These are phyloP conservation scores for Dasyprocta punctata DNA, from an alignment of 2,113 vertebrate species.

Conservation along the genomic window DNA sequence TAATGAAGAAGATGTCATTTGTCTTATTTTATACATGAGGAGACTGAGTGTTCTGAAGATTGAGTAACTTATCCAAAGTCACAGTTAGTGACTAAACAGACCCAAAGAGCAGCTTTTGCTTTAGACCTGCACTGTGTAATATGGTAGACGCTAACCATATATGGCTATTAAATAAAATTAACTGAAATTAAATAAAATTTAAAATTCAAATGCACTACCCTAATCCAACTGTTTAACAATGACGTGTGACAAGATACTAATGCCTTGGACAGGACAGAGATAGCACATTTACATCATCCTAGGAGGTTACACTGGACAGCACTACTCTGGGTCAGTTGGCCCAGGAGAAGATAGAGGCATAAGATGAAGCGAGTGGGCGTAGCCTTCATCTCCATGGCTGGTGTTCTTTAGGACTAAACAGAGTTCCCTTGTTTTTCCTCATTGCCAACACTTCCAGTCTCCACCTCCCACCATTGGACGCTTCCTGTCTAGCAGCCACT, in stretches of 20 bases:
- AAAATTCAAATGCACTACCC: neutral
- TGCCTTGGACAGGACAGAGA: neutral
- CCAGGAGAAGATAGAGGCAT: neutral
- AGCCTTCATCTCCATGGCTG: neutral
- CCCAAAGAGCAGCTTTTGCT: neutral
- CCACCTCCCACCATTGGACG: neutral
- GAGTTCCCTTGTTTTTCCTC: neutral
- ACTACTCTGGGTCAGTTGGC: neutral
- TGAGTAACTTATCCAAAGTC: neutral
- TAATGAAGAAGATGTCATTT: neutral
- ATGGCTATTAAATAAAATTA: neutral
- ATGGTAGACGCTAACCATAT: neutral
- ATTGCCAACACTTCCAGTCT: accelerated
- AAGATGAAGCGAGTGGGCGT: neutral
- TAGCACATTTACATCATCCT: neutral
- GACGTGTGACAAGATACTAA: neutral
- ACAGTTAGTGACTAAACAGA: neutral
- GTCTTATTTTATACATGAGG: neutral
- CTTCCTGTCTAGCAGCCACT: neutral
- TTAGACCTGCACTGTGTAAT: neutral
- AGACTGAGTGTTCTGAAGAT: neutral
- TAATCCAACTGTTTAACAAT: neutral
- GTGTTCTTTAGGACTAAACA: neutral
- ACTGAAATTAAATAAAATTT: neutral
- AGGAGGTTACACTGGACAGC: neutral